A percentile compares a stretch with the other conserved stretches of the same genome.
These are phyloP conservation scores for Drosophila meridiana DNA, from an alignment of 2,888 invertebrate species.

Conservation along the genomic window DNA sequence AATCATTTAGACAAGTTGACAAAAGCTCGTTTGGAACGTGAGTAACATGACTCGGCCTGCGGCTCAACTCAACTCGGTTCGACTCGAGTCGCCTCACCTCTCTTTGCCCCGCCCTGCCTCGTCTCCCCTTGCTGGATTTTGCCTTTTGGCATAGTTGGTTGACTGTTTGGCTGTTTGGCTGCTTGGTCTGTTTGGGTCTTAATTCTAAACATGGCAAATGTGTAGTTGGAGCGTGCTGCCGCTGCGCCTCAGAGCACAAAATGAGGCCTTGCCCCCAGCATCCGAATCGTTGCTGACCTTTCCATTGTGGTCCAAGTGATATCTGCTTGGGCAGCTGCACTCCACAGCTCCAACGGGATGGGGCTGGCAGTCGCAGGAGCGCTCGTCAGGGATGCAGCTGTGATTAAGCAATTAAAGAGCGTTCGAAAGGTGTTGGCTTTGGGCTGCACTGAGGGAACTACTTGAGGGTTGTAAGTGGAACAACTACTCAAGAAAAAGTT, in stretches of 20 bases:
- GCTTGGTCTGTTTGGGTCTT: slow-evolving; percentile 64
- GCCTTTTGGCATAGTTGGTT: slow-evolving; percentile 19
- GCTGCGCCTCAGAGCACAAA: slow-evolving; percentile 53
- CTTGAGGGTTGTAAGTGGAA: too few relatives aligned
- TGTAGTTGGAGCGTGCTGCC: slow-evolving; percentile 76
- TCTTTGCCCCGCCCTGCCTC: slow-evolving; percentile 44
- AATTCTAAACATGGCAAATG: slow-evolving; percentile 80
- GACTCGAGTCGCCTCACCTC: not conserved
- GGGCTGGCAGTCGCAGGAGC: not conserved
- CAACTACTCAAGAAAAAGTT: too few relatives aligned
- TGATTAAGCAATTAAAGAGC: slow-evolving; percentile 9
- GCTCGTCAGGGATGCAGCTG: not conserved
- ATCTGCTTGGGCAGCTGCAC: slow-evolving; percentile 25
- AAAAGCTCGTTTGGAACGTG: slow-evolving; percentile 84
- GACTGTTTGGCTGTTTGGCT: slow-evolving; percentile 5
- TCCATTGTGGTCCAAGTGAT: slow-evolving; percentile 64
- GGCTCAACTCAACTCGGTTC: slow-evolving; percentile 38
- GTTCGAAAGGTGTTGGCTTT: not conserved
- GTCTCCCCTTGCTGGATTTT: slow-evolving; percentile 37
- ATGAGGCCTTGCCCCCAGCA: slow-evolving; percentile 70
- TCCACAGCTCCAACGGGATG: not conserved
- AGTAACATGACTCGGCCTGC: slow-evolving; percentile 82
- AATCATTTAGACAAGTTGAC: slow-evolving; percentile 84
- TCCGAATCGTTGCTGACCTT: slow-evolving; percentile 61
- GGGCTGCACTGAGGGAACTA: too few relatives aligned